Conservation (phyloP, 1,140 invertebrate species). For the Drosophila kurseongensis region DNA sequence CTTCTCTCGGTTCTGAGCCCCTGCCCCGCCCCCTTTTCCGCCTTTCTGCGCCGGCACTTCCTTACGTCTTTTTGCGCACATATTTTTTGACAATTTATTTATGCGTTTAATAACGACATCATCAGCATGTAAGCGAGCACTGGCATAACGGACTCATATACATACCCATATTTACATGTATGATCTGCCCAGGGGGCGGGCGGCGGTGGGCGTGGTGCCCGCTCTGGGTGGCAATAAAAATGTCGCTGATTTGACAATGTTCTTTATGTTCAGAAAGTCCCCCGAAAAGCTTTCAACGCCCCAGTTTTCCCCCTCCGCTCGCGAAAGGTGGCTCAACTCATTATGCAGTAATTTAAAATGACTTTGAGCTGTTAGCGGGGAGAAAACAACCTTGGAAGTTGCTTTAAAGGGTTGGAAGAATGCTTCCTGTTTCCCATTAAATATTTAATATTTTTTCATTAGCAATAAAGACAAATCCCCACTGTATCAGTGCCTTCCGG, state of each 20-base stretch:
- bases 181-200: conserved; percentile 12
- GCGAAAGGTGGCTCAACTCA: conserved; percentile 48
- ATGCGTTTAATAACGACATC: conserved; percentile 83
- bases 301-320: conserved; percentile 1
- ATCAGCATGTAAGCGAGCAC: conserved; percentile 68
- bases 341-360: conserved; percentile 72
- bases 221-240: conserved; percentile 68
- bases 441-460: conserved; percentile 26
- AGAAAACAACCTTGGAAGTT: conserved; percentile 1
- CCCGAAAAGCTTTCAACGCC: conserved; percentile 39
- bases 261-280: conserved; percentile 59
- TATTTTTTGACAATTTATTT: conserved; percentile 78
- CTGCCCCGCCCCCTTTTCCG: neutral
- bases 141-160: conserved; percentile 31
- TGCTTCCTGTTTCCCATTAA: conserved; percentile 5
- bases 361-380: conserved; percentile 43
- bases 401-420: conserved; percentile 35
- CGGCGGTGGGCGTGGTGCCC: neutral
- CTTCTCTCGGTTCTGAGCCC: conserved; percentile 1
- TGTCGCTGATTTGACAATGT: conserved; percentile 83
- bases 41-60: conserved; percentile 1
- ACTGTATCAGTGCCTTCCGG: neutral
- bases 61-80: conserved; percentile 28
- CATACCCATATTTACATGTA: conserved; percentile 25
- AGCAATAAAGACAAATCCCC: neutral